Percentiles rank a stretch among this genome's conserved stretches.
Conservation (phyloP, 2,888 invertebrate genomes). For the Pediacus dermestoides region DNA sequence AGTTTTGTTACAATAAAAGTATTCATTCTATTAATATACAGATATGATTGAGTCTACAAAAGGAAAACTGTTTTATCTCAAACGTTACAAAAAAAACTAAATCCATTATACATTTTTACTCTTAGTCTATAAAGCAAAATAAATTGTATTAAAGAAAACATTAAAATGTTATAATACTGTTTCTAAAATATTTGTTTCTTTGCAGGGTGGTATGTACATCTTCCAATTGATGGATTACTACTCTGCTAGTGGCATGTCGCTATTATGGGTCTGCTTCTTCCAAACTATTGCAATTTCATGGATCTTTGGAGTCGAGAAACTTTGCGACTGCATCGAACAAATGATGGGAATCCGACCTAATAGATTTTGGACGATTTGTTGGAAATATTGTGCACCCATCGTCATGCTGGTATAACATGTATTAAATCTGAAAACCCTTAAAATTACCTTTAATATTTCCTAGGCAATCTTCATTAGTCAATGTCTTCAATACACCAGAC, state of each 20-base stretch:
- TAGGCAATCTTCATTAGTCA: constrained; percentile 63
- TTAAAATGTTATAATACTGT: too few species aligned
- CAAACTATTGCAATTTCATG: constrained; percentile 60
- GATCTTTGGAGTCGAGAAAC: constrained; percentile 58
- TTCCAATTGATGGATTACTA: constrained; percentile 84
- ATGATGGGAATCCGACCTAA: constrained; percentile 60
- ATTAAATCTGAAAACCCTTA: too few species aligned
- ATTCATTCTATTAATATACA: too few species aligned
- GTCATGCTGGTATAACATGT: constrained; percentile 59
- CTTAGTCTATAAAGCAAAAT: too few species aligned
- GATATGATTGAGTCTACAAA: too few species aligned
- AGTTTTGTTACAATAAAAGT: too few species aligned
- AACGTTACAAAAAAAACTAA: too few species aligned
- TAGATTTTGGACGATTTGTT: constrained; percentile 56
- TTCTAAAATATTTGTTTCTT: too few species aligned
- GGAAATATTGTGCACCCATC: constrained; percentile 59
- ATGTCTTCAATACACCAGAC: constrained; percentile 56
- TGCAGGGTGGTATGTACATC: constrained; percentile 83
- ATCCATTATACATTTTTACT: too few species aligned
- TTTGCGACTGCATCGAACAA: constrained; percentile 59
- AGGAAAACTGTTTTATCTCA: too few species aligned
- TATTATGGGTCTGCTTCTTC: constrained; percentile 61
- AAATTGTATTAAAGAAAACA: too few species aligned
- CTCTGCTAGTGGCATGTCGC: constrained; percentile 58
- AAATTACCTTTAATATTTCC: too few species aligned